A percentile compares a stretch with the other conserved stretches of the same genome.
Evolutionary conservation across 1,140 invertebrate genomes (phyloP).

Genomic region (Protaetia brevitarsis): DNA sequence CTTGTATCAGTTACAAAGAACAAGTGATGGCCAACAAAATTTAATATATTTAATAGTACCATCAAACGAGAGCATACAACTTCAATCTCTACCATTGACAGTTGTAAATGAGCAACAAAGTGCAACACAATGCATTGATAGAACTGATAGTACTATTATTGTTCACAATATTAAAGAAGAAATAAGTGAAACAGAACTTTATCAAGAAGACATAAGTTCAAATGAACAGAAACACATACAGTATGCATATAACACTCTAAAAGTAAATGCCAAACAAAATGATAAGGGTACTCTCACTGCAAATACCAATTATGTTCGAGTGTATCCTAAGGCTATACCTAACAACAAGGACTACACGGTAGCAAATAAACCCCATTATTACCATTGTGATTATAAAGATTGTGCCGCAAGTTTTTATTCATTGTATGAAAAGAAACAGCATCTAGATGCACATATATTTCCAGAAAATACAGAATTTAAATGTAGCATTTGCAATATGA

Average conservation of each 20-base stretch:
- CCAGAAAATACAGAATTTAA: slow-evolving; percentile 25
- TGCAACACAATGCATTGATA: neutral
- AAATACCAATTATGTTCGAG: neutral
- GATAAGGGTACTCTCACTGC: neutral
- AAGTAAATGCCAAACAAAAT: neutral
- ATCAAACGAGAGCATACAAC: slow-evolving; percentile 10
- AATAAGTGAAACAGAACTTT: neutral
- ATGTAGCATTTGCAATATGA: slow-evolving; percentile 26
- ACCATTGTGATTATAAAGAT: slow-evolving; percentile 24
- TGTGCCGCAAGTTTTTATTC: slow-evolving; percentile 18
- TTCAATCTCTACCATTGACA: slow-evolving; percentile 1
- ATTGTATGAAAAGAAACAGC: slow-evolving; percentile 22
- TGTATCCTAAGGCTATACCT: neutral
- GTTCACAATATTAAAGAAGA: neutral
- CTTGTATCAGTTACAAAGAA: slow-evolving; percentile 11
- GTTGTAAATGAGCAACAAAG: neutral
- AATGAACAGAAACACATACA: neutral
- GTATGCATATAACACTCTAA: neutral
- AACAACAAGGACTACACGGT: neutral
- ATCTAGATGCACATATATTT: slow-evolving; percentile 26
- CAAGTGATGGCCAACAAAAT: slow-evolving; percentile 11
- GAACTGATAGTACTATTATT: neutral
- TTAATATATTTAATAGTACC: slow-evolving; percentile 19
- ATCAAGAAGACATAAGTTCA: neutral
- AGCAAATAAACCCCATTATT: slow-evolving; percentile 11